Evolutionary conservation across 2,888 invertebrate genomes (phyloP).

Genomic region (Scaptomyza caliginosa): DNA sequence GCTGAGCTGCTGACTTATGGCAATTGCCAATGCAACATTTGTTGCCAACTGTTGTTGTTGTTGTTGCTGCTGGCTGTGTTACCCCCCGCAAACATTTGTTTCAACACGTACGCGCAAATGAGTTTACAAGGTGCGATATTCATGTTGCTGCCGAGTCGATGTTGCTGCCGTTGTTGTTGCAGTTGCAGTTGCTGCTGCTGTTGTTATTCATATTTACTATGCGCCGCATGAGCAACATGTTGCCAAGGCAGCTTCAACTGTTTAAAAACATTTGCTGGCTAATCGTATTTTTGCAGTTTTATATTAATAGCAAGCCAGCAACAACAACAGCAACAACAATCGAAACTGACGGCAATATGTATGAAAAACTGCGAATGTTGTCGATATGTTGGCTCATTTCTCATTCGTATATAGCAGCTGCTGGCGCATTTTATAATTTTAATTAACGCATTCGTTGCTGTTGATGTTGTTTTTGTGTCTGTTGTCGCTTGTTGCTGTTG

Average conservation of each 20-base stretch:
- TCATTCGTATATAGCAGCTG: constrained; percentile 50
- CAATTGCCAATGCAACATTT: constrained; percentile 80
- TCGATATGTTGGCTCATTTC: constrained; percentile 63
- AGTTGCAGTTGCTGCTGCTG: constrained; percentile 38
- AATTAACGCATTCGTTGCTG: constrained; percentile 68
- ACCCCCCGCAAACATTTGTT: constrained; percentile 83
- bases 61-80: constrained; percentile 29
- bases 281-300: constrained; percentile 74
- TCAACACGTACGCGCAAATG: constrained; percentile 84
- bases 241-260: constrained; percentile 53
- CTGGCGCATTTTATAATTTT: constrained; percentile 66
- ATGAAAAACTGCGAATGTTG: constrained; percentile 47
- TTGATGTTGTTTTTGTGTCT: constrained; percentile 35
- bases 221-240: constrained; percentile 72
- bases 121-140: constrained; percentile 83
- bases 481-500: constrained; percentile 56
- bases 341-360: constrained; percentile 22
- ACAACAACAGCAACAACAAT: constrained; percentile 7
- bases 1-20: constrained; percentile 74
- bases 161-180: constrained; percentile 55
- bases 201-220: constrained; percentile 72
- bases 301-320: constrained; percentile 67
- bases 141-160: constrained; percentile 64
- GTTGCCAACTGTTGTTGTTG: constrained; percentile 61
- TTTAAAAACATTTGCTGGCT: constrained; percentile 64